A percentile compares a stretch with the other conserved stretches of the same genome.
Evolutionary conservation across 2,888 invertebrate species (phyloP).

Genomic region (Callinectes sapidus): DNA sequence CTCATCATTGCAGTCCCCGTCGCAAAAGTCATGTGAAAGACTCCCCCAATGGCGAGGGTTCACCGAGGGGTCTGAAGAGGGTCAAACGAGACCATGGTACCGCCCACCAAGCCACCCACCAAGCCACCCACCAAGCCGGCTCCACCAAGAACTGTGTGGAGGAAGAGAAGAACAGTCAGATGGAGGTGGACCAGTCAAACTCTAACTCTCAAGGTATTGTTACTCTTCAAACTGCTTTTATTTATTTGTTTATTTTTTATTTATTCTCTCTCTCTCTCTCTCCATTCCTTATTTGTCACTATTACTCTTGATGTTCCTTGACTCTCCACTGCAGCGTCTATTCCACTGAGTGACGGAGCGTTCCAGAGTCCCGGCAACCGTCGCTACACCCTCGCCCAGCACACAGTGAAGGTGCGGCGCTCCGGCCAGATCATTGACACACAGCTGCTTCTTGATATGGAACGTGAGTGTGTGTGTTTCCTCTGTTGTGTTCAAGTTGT

Average conservation of each 20-base stretch:
- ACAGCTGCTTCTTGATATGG: slow-evolving; percentile 78
- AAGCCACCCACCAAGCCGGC: neutral
- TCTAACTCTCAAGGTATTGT: neutral
- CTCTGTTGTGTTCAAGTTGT: neutral
- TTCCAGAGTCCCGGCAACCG: slow-evolving; percentile 36
- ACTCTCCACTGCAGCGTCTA: slow-evolving; percentile 21
- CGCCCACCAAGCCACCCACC: neutral
- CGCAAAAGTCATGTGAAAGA: neutral
- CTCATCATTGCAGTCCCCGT: neutral
- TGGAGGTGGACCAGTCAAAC: slow-evolving; percentile 37
- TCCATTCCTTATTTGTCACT: neutral
- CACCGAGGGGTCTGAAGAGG: neutral
- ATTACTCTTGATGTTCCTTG: neutral
- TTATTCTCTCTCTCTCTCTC: too few species aligned
- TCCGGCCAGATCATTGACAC: slow-evolving; percentile 80
- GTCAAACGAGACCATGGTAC: neutral
- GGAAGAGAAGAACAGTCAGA: neutral
- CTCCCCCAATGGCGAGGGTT: neutral
- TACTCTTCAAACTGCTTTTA: too few species aligned
- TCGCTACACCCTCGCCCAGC: slow-evolving; percentile 79
- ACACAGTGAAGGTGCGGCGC: slow-evolving; percentile 79
- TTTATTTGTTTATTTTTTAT: too few species aligned
- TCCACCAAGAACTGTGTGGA: neutral
- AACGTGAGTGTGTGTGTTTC: slow-evolving; percentile 74
- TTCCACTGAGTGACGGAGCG: slow-evolving; percentile 56